phyloP scores from a whole-genome alignment of 2,888 invertebrate species.

The Sylvicola cinctus region DNA sequence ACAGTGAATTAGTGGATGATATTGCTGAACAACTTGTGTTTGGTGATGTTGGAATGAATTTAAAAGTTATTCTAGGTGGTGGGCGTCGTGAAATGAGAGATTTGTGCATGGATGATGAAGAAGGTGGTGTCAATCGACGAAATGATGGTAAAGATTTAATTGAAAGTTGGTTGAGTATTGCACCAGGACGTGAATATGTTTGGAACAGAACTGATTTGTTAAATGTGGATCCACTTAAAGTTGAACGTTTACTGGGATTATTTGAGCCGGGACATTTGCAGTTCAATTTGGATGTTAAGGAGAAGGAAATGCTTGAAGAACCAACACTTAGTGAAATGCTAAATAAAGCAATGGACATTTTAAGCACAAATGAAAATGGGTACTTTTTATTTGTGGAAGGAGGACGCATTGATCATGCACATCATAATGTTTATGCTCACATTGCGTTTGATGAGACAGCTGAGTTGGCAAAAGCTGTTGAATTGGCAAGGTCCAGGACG shows the following conservation, averaged over 20 bases:
- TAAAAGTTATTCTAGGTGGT: slow-evolving; percentile 30
- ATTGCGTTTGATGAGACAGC: slow-evolving; percentile 26
- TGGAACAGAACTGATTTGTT: slow-evolving; percentile 28
- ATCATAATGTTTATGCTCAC: slow-evolving; percentile 18
- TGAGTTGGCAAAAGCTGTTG: slow-evolving; percentile 53
- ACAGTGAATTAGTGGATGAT: neutral
- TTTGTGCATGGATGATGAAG: slow-evolving; percentile 16
- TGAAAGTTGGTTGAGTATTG: slow-evolving; percentile 30
- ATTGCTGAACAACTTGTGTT: neutral
- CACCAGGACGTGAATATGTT: slow-evolving; percentile 23
- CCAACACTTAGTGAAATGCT: slow-evolving; percentile 71
- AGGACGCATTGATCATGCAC: slow-evolving; percentile 23
- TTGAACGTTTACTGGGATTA: slow-evolving; percentile 41
- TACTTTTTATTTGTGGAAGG: slow-evolving; percentile 63
- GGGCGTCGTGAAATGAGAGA: slow-evolving; percentile 31
- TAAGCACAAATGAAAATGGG: slow-evolving; percentile 42
- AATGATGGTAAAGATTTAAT: slow-evolving; percentile 37
- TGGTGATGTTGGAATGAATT: neutral
- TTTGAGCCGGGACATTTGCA: slow-evolving; percentile 44
- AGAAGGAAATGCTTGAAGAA: slow-evolving; percentile 21
- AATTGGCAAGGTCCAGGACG: slow-evolving; percentile 37
- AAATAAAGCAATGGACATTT: slow-evolving; percentile 45
- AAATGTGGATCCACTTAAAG: slow-evolving; percentile 21
- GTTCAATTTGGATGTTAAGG: slow-evolving; percentile 41
- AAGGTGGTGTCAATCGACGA: slow-evolving; percentile 22